These are phyloP conservation scores for Phymorhynchus buccinoides DNA, from an alignment of 1,140 invertebrate species.

Conservation along the genomic window DNA sequence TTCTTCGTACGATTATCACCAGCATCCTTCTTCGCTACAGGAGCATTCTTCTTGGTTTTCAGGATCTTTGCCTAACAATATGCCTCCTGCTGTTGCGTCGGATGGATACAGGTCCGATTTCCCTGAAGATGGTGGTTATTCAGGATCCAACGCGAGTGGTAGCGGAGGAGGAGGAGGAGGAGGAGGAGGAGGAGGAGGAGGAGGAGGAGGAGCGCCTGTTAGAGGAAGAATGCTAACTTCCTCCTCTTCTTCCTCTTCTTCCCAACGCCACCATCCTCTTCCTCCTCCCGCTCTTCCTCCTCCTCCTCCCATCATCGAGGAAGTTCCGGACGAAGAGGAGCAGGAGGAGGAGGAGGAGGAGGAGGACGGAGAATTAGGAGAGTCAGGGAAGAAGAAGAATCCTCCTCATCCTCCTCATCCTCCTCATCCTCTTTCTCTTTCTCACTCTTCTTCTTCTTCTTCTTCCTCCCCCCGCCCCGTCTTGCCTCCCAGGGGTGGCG, in stretches of 20 bases:
- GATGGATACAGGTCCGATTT: too few species aligned
- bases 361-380: background rate
- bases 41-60: background rate
- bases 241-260: background rate
- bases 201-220: too few species aligned
- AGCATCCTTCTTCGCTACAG: background rate
- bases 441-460: background rate
- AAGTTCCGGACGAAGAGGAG: too few species aligned
- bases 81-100: too few species aligned
- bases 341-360: background rate
- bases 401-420: too few species aligned
- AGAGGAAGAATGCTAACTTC: background rate
- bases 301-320: background rate
- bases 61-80: too few species aligned
- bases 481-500: slow-evolving; percentile 27
- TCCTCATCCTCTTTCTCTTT: too few species aligned
- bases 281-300: background rate
- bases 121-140: background rate
- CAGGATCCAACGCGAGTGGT: background rate
- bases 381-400: background rate
- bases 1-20: background rate
- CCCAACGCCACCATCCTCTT: too few species aligned
- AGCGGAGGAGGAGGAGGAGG: too few species aligned
- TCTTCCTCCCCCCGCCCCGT: background rate
- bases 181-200: too few species aligned